Evolutionary conservation across 2,113 vertebrate genomes (phyloP), one percentile per base, ranked within the genome.

Genomic region (Pontoporia blainvillei): DNA sequence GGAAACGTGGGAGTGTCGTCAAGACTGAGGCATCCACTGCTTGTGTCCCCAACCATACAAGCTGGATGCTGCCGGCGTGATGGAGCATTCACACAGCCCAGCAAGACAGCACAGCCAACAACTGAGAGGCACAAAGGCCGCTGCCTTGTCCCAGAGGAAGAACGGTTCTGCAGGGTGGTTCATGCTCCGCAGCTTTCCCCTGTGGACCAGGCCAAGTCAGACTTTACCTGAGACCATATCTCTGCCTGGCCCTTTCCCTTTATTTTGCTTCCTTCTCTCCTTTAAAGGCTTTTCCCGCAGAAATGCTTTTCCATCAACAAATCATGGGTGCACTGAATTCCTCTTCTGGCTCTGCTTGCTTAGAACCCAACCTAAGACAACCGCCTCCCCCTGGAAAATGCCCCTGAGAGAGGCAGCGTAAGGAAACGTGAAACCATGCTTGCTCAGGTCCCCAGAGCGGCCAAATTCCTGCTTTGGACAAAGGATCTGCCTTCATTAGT

Each of bases 391-490:
- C 9, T 29, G 31, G 9, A 36, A 93, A 34, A 62, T 11, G 46
- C 9, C 39, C 39, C 11, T 5, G 1, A 49, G 44, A 83, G 36
- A 57, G 10, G 39, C 17, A 13, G 52, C 1, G 0, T 6, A n/a
- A 34, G 3, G 66, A 25, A 69, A 87, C 71, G 36, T 11, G 62
- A 66, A 78, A 69, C 34, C 39, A 17, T 2, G 1, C 34, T 31
- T 21, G 69, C 69, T 87, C 49, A 29, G 15, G 41, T 31, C n/a
- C 49, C 23, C 25, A 3, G 61, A 86, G n/a, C 49, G 64, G n/a
- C 31, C 3, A 10, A 39, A 57, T 41, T 73, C 59, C 67, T 34
- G 12, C 44, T 82, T 36, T 82, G 54, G 29, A 73, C 49, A 6
- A 39, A 81, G 64, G 9, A 46, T 39, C 41, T 64, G 34, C 27